Base-by-base conservation (phyloP, 37 sponge, comb jelly and placozoan genomes). In the Axinella damicornis region DNA sequence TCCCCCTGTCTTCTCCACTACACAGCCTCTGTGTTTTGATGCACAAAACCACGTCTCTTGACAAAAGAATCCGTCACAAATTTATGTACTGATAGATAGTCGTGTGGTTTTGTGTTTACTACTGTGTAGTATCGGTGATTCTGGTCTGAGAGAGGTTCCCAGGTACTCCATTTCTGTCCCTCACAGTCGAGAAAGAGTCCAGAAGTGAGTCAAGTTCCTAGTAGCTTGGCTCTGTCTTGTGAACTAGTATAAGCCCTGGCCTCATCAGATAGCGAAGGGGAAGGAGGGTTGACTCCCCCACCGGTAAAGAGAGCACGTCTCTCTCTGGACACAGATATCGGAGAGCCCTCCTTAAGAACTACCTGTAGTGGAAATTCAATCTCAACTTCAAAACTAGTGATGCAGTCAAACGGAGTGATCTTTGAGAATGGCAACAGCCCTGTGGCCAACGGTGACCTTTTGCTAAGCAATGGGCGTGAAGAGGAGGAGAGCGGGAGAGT, bases 221-320 rank as follows among this genome's bases (percentile, higher is more conserved):
- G 69, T 22, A 17, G 57, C 28, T 40, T 28, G 24, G 69, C 27
- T 61, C 25, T 14, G 4, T 61, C 25, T 5, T 27, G 12, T 61
- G 25, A 25, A 61, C 62, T 22, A 27, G 25, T 61, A n/a, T n/a
- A 61, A 54, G 67, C 58, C 53, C 94, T 95, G 96, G 96, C 89
- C 79, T 87, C 94, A 53, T 72, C 87, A 34, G 78, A 70, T 1
- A 89, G 86, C 58, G 88, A 86, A 76, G 72, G 40, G 77, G 96
- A 89, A 85, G 91, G 93, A 83, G 96, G 94, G 85, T 71, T 87
- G 46, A 83, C 74, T 79, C 96, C 96, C 54, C 95, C 95, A 76
- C 96, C 96, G 40, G 24, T 57, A 65, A 95, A 95, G 76, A 81
- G 91, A 74, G 87, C 91, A 28, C 87, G 96, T 22, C 72, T 93